Base-by-base conservation (phyloP, 2,888 invertebrate genomes). In the Scotopteryx bipunctaria region DNA sequence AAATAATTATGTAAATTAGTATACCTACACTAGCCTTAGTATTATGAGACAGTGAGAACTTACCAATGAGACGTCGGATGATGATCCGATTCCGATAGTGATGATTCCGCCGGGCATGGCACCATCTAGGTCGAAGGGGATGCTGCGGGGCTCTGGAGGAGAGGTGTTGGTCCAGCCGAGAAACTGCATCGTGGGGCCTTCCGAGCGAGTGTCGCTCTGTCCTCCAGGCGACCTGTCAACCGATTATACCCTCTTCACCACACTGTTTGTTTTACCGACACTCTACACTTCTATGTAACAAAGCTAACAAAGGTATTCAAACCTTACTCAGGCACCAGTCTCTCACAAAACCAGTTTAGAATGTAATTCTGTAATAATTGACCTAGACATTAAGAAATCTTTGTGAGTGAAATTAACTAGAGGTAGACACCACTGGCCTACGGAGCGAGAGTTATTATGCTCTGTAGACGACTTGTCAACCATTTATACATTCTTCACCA, bases 31-130 rank as follows among this genome's bases (percentile, higher is more conserved):
- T 13, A 41, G 29, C 15, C 42, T 16, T 14, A 44, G 19, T n/a
- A 11, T 9, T 33, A 9, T 21, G 9, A 42, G 25, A 46, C 11
- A 3, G n/a, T n/a, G n/a, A n/a, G 8, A n/a, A 27, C 31, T 52
- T 46, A 52, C 52, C 52, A 46, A 21, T 2, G 51, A 31, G 1
- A 35, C 27, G 35, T 41, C 29, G 4, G 16, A 17, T 2, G 15
- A 6, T 0, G 35, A 21, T 6, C 14, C 45, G 1, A 37, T 19
- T 15, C 32, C 23, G 32, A 49, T 17, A 1, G 43, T 31, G 2
- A 49, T 42, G 29, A 42, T n/a, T 5, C 42, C 43, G 2, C 17
- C 27, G 5, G 43, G 50, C 6, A 15, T n/a, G 0, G 44, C 1
- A 13, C 33, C 14, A 15, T 33, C 19, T 0, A 40, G 9, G 5